Evolutionary conservation across 1,140 invertebrate species (phyloP).

Genomic region (Tribolium castaneum): DNA sequence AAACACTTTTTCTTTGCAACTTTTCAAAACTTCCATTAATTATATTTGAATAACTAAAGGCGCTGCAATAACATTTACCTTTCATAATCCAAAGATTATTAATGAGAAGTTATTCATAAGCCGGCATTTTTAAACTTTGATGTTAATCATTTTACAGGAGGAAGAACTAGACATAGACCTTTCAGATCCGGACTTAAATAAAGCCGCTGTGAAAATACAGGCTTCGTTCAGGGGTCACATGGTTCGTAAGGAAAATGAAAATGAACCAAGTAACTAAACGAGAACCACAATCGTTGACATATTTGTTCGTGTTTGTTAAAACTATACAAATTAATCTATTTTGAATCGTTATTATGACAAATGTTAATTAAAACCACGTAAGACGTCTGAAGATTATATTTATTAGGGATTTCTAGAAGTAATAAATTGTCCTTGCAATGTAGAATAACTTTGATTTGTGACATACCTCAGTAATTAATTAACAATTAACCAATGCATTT

Average conservation of each 20-base stretch:
- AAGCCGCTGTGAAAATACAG: constrained; percentile 93
- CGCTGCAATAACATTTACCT: background rate
- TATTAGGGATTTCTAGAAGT: background rate
- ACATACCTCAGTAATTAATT: background rate
- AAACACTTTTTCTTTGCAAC: too few species aligned
- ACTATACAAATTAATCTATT: background rate
- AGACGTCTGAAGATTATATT: background rate
- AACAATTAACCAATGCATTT: background rate
- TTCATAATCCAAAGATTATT: background rate
- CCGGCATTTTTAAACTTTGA: too few species aligned
- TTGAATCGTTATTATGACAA: background rate
- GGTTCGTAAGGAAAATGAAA: constrained; percentile 77
- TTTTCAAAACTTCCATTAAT: constrained; percentile 9
- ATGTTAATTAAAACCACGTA: background rate
- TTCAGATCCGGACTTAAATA: constrained; percentile 87
- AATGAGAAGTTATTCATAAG: background rate
- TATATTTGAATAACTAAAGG: constrained; percentile 12
- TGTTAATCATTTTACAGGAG: constrained; percentile 62
- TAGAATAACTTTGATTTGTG: background rate
- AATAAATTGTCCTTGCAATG: background rate
- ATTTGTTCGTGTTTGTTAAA: constrained; percentile 16
- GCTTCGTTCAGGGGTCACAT: constrained; percentile 93
- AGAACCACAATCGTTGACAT: background rate
- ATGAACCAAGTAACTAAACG: constrained; percentile 11
- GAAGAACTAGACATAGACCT: constrained; percentile 84